These are phyloP conservation scores for Quadroppia sp. DNA, from an alignment of 2,888 invertebrate genomes.

Conservation along the genomic window DNA sequence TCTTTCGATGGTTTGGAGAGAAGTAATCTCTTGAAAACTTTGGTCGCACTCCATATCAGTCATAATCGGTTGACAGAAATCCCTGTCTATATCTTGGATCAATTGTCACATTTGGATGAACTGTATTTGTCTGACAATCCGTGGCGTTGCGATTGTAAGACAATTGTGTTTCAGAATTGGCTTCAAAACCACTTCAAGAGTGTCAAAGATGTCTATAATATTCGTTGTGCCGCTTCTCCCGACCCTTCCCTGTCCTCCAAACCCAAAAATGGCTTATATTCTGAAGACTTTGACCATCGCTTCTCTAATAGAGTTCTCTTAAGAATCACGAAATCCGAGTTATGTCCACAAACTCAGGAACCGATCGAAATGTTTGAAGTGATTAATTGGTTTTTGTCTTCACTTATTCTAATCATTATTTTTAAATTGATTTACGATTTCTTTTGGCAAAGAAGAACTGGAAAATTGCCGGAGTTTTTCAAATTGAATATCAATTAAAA, in stretches of 20 bases:
- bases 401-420: conserved; percentile 45
- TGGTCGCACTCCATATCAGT: conserved; percentile 45
- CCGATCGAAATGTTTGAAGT: conserved; percentile 46
- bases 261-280: conserved; percentile 24
- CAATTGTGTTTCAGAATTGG: conserved; percentile 46
- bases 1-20: conserved; percentile 45
- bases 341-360: conserved; percentile 46
- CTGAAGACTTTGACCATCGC: neutral
- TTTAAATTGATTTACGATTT: conserved; percentile 47
- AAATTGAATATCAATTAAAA: conserved; percentile 43
- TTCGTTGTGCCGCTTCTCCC: conserved; percentile 45
- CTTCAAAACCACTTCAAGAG: conserved; percentile 45
- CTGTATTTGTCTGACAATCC: conserved; percentile 47
- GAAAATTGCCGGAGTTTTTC: conserved; percentile 48
- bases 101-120: conserved; percentile 45
- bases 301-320: conserved; percentile 44
- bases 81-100: conserved; percentile 47
- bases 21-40: conserved; percentile 44
- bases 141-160: conserved; percentile 48
- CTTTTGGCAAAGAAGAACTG: conserved; percentile 47
- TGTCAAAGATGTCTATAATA: conserved; percentile 45
- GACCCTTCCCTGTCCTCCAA: neutral
- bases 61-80: conserved; percentile 47
- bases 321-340: conserved; percentile 45
- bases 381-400: conserved; percentile 45